Percentiles rank a stretch among this genome's conserved stretches.
Evolutionary conservation across 2,888 invertebrate species (phyloP).

Genomic region (Cataglyphis altisquamis): DNA sequence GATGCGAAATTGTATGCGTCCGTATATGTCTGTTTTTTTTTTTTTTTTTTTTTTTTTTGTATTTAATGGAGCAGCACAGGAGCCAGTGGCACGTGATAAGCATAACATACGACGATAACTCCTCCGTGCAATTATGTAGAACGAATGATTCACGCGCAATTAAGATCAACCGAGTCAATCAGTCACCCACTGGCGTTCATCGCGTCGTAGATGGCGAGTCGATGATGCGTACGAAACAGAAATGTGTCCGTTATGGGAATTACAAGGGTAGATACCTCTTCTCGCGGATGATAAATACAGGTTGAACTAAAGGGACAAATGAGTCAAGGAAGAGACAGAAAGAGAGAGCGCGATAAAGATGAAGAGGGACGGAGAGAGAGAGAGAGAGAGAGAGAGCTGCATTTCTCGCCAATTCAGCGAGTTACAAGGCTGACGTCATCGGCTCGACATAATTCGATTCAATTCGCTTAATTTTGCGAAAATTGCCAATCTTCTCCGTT

Average conservation of each 20-base stretch:
- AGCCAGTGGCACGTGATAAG: constrained; percentile 47
- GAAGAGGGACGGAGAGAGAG: constrained; percentile 34
- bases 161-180: constrained; percentile 54
- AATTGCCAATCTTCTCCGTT: constrained; percentile 83
- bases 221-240: constrained; percentile 32
- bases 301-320: constrained; percentile 61
- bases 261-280: neutral
- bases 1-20: neutral
- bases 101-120: constrained; percentile 46
- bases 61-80: constrained; percentile 21
- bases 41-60: neutral
- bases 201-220: constrained; percentile 31
- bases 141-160: constrained; percentile 54
- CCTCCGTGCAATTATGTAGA: constrained; percentile 55
- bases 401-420: constrained; percentile 84
- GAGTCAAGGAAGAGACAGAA: constrained; percentile 49
- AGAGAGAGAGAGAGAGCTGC: constrained; percentile 67
- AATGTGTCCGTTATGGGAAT: constrained; percentile 30
- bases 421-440: constrained; percentile 84
- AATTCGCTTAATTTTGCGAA: constrained; percentile 84
- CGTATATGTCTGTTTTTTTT: neutral
- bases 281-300: constrained; percentile 18
- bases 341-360: neutral
- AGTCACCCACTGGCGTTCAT: constrained; percentile 30
- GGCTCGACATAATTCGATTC: constrained; percentile 84